Evolutionary conservation across 2,113 vertebrate species (phyloP).

Genomic region (Phrynosoma blainvillii): DNA sequence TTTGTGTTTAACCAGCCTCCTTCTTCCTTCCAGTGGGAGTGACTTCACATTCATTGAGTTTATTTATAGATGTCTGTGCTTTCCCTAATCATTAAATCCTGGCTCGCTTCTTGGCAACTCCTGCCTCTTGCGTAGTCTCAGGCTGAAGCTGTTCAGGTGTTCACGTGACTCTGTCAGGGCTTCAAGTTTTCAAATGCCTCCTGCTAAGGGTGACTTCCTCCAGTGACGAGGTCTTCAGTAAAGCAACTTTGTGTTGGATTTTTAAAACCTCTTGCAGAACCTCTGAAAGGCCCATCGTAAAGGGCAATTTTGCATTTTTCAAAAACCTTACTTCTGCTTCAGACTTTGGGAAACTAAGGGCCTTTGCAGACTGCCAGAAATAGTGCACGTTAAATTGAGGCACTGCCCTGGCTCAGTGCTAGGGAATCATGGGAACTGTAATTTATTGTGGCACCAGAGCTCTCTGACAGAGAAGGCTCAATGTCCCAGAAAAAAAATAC

Average conservation of each 20-base stretch:
- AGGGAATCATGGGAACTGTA: too few relatives aligned
- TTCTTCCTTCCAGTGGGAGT: background rate
- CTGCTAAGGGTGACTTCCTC: background rate
- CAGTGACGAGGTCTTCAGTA: background rate
- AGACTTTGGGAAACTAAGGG: background rate
- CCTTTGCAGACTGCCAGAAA: too few relatives aligned
- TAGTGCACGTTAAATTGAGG: too few relatives aligned
- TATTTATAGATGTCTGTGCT: conserved; percentile 52
- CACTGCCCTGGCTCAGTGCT: too few relatives aligned
- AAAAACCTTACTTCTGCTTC: background rate
- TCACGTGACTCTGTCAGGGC: fast-evolving
- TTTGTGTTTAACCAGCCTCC: background rate
- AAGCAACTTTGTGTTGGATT: background rate
- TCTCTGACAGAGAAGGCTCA: too few relatives aligned
- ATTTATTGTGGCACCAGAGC: too few relatives aligned
- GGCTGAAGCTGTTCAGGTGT: background rate
- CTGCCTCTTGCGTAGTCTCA: conserved; percentile 14
- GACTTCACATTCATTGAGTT: background rate
- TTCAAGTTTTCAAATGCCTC: background rate
- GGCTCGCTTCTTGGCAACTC: conserved; percentile 43
- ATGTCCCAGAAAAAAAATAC: too few relatives aligned
- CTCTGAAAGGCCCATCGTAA: background rate
- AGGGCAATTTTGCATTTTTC: background rate
- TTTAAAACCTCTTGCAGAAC: too few relatives aligned
- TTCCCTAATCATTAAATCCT: conserved; percentile 49